Evolutionary conservation across 2,797 vertebrate genomes (phyloP).

Genomic region (Denticeps clupeoides): DNA sequence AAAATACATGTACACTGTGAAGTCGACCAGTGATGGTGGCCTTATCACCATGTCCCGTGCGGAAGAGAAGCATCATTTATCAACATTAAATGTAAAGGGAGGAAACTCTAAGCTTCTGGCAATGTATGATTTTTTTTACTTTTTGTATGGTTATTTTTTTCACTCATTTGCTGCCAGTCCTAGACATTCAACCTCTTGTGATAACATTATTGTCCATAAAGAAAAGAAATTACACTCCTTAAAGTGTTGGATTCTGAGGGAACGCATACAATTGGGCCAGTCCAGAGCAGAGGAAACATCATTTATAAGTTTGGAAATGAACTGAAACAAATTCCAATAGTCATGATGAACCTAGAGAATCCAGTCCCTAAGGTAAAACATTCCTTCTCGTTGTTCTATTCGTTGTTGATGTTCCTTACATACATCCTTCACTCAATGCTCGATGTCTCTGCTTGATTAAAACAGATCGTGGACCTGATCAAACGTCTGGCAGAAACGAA

Average conservation of each 20-base stretch:
- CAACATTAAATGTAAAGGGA: conserved; percentile 61
- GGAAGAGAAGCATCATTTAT: conserved; percentile 61
- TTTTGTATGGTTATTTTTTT: too few relatives aligned
- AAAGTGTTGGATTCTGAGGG: conserved; percentile 40
- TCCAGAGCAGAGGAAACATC: conserved; percentile 53
- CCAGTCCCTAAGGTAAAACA: conserved; percentile 56
- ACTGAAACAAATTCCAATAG: conserved; percentile 46
- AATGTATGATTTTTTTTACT: conserved; percentile 47
- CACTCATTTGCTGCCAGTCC: too few relatives aligned
- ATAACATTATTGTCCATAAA: conserved; percentile 8
- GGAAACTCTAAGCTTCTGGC: conserved; percentile 58
- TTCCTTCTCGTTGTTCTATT: not conserved
- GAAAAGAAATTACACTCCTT: conserved; percentile 55
- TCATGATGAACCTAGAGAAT: conserved; percentile 53
- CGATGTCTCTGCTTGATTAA: not conserved
- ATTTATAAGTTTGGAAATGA: conserved; percentile 46
- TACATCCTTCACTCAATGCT: too few relatives aligned
- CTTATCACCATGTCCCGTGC: conserved; percentile 57
- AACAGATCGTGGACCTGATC: conserved; percentile 60
- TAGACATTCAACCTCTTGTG: too few relatives aligned
- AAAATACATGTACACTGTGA: conserved; percentile 61
- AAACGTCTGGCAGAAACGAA: conserved; percentile 59
- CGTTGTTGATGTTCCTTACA: not conserved
- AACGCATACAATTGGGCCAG: conserved; percentile 7
- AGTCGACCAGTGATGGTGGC: conserved; percentile 45